These are phyloP conservation scores for Bolborhynchus lineola DNA, from an alignment of 2,113 vertebrate species.

Conservation along the genomic window DNA sequence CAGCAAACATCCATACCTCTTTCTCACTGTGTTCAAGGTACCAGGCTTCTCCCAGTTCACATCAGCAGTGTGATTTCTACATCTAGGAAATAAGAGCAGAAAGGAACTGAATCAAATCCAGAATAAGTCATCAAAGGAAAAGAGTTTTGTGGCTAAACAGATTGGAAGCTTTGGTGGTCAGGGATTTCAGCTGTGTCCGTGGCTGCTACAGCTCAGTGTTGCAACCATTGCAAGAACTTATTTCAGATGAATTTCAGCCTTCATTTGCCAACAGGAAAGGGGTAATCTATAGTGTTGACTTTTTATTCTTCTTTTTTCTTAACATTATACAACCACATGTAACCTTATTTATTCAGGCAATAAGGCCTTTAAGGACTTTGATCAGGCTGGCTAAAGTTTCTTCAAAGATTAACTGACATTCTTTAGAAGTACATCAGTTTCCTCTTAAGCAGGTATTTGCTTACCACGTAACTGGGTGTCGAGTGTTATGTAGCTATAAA, in stretches of 20 bases:
- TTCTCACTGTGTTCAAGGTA: background rate
- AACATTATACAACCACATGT: constrained; percentile 8
- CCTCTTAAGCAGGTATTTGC: constrained; percentile 71
- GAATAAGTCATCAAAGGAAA: background rate
- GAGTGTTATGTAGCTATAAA: constrained; percentile 48
- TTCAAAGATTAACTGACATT: constrained; percentile 69
- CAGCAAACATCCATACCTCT: background rate
- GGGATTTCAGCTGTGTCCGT: background rate
- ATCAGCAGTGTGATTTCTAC: background rate
- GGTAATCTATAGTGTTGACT: background rate
- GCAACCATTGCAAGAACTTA: background rate
- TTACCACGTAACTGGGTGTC: constrained; percentile 17
- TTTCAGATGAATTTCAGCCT: background rate
- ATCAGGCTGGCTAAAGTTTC: constrained; percentile 63
- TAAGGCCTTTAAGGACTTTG: constrained; percentile 66
- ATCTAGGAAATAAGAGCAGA: background rate
- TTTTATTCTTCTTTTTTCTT: constrained; percentile 19
- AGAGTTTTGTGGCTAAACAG: background rate
- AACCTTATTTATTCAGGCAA: constrained; percentile 64
- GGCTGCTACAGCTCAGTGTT: background rate
- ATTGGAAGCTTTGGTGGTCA: background rate
- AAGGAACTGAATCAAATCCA: background rate
- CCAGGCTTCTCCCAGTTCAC: background rate
- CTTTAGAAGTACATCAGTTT: constrained; percentile 52
- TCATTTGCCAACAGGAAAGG: background rate